Evolutionary conservation across 2,888 invertebrate species (phyloP).

Genomic region (Sarcophaga caerulescens): DNA sequence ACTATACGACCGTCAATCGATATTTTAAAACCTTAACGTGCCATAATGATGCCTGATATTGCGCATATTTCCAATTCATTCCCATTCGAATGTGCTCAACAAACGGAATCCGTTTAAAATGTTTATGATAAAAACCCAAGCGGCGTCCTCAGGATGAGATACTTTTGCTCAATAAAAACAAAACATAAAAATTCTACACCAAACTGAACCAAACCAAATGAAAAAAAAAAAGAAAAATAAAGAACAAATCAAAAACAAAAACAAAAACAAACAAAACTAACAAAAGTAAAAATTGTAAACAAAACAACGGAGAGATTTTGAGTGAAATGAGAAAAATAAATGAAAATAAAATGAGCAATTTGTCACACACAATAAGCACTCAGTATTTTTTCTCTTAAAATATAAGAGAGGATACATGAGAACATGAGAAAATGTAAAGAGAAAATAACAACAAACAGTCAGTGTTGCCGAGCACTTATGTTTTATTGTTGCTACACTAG

Average conservation of each 20-base stretch:
- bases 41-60: constrained; percentile 66
- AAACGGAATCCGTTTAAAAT: constrained; percentile 60
- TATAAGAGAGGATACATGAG: constrained; percentile 30
- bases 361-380: neutral
- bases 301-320: constrained; percentile 64
- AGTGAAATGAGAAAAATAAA: no score
- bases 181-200: constrained; percentile 56
- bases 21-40: constrained; percentile 69
- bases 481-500: neutral
- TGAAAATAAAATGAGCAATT: no score
- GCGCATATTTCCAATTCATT: constrained; percentile 66
- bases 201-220: constrained; percentile 7
- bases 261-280: constrained; percentile 28
- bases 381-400: neutral
- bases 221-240: neutral
- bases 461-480: constrained; percentile 65
- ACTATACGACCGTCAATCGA: constrained; percentile 67
- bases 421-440: no score
- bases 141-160: constrained; percentile 58
- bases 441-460: neutral
- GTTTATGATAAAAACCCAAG: constrained; percentile 51
- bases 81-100: constrained; percentile 53
- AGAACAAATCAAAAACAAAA: constrained; percentile 33
- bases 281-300: constrained; percentile 43
- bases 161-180: constrained; percentile 50